Base-by-base conservation (phyloP, 2,113 vertebrate species). In the Brachypteracias leptosomus region DNA sequence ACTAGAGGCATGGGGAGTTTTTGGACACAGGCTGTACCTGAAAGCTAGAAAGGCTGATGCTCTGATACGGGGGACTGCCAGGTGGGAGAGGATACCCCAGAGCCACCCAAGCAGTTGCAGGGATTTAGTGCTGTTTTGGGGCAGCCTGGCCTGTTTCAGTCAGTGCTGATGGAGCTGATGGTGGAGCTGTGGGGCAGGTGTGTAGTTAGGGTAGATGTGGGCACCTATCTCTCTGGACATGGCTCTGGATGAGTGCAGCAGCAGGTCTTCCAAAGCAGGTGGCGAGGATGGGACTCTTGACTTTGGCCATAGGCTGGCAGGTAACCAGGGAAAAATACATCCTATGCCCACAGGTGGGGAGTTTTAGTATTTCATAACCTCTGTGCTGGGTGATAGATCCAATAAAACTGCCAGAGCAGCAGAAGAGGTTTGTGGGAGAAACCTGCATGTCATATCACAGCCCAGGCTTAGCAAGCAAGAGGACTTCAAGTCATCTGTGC, bases 381-480 rank as follows among this genome's bases (percentile, higher is more conserved):
- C 47, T 70, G 6, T 93, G 52, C 54, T 3, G 6, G 28, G 13
- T 73, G 28, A 35, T 66, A 25, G 16, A 57, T 77, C 29, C 36
- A 35, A 17, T 74, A 58, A 73, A 90, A 73, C n/a, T 51, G 18
- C 18, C 33, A 82, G 62, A 59, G 76, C 65, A 67, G n/a, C 17
- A 35, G 36, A 58, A 61, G 52, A 67, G 29, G 35, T 77, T 81
- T 61, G 28, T 29, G 57, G 24, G n/a, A 61, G 44, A 76, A 88
- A 54, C 12, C n/a, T 18, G 9, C 6, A 1, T 2, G 13, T 75
- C 1, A 0, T 77, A 1, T 63, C 31, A 22, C 77, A 82, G 35
- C 28, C 80, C 8, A 8, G 52, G 49, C 81, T 78, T 51, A 44
- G 51, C 20, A n/a, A 35, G 54, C 18, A 25, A 40, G 54, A 59